Evolutionary conservation across 30 jellyfish, hydroid and myxozoan species (phyloP).

Genomic region (Chironex yamaguchii): DNA sequence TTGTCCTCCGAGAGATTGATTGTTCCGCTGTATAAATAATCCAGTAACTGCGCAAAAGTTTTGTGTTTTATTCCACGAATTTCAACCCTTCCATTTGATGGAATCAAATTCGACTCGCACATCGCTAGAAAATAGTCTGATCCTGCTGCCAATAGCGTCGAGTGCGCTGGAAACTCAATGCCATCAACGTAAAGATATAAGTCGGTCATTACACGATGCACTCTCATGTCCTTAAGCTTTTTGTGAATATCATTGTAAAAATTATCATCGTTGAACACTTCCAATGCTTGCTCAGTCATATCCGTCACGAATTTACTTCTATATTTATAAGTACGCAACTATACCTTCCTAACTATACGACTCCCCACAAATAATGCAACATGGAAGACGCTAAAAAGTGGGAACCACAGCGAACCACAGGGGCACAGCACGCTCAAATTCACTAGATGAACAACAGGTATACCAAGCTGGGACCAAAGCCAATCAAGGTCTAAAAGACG

Average conservation of each 20-base stretch:
- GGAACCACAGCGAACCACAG: too few species aligned
- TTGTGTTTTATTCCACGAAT: constrained; percentile 62
- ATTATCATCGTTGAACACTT: background rate
- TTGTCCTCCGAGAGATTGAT: constrained; percentile 69
- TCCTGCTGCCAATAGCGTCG: constrained; percentile 73
- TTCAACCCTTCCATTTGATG: constrained; percentile 47
- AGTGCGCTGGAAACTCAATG: constrained; percentile 76
- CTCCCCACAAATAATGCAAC: too few species aligned
- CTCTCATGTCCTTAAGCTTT: constrained; percentile 51
- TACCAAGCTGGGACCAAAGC: too few species aligned
- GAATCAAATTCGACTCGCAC: constrained; percentile 75
- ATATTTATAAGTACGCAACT: too few species aligned
- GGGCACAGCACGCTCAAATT: too few species aligned
- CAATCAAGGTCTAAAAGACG: too few species aligned
- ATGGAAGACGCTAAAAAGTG: too few species aligned
- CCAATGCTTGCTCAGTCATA: background rate
- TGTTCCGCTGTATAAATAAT: constrained; percentile 81
- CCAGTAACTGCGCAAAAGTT: constrained; percentile 61
- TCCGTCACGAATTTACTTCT: background rate
- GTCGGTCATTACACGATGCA: constrained; percentile 71
- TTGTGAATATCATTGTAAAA: constrained; percentile 3
- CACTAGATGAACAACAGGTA: too few species aligned
- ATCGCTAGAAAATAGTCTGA: constrained; percentile 88
- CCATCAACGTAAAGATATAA: constrained; percentile 76
- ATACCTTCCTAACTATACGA: too few species aligned